A percentile compares a stretch with the other conserved stretches of the same genome.
Conservation (phyloP, 2,797 vertebrate species). For the Sus cebifrons region DNA sequence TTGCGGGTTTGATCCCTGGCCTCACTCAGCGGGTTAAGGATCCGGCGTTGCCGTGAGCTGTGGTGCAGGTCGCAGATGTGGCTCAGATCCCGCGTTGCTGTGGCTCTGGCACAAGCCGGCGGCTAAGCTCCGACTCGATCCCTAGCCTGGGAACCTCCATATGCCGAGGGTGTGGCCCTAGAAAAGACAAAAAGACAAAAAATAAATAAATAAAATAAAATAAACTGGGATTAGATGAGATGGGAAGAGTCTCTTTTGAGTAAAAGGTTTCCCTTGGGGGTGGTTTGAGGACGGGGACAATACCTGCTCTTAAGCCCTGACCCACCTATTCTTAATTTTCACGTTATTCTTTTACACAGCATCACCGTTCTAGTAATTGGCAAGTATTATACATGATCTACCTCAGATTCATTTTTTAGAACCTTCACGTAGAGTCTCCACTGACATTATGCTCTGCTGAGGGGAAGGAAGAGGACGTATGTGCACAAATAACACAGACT, state of each 20-base stretch:
- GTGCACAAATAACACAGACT: background rate
- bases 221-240: background rate
- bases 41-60: no score
- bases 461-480: background rate
- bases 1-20: no score
- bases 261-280: background rate
- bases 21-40: no score
- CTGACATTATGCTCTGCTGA: background rate
- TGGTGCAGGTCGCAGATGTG: no score
- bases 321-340: background rate
- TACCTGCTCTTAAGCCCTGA: background rate
- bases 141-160: no score
- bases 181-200: no score
- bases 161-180: no score
- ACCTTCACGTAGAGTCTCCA: background rate
- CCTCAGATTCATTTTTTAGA: background rate
- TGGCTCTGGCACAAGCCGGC: no score
- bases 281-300: background rate
- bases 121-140: no score
- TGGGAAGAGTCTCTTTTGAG: background rate
- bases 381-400: background rate
- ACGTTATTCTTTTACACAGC: background rate
- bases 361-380: slow-evolving; percentile 5
- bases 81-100: no score
- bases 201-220: no score